Conservation (phyloP, 2,797 vertebrate genomes). For the Alauda arvensis region DNA sequence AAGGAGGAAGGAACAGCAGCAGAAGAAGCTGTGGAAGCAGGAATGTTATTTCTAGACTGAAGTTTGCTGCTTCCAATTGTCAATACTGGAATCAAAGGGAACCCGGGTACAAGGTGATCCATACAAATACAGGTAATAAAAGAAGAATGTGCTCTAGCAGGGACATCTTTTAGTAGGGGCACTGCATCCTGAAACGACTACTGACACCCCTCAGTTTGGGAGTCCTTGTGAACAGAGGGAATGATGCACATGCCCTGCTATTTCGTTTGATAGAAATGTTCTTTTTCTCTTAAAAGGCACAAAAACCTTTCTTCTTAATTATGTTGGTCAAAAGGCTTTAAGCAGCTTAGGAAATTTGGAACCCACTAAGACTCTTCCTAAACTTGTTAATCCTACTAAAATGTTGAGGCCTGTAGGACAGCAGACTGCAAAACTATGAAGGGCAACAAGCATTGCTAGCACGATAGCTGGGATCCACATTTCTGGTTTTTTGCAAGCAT, state of each 20-base stretch:
- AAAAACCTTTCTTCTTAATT: background rate
- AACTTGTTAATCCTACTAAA: background rate
- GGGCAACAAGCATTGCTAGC: background rate
- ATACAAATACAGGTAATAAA: background rate
- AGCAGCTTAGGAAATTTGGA: background rate
- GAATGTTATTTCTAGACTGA: background rate
- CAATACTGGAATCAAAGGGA: background rate
- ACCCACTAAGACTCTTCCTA: background rate
- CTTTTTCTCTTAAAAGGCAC: background rate
- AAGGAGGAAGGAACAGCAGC: background rate
- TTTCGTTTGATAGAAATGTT: background rate
- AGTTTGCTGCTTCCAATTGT: background rate
- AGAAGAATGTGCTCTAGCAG: background rate
- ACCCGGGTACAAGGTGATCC: background rate
- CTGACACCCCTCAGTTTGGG: background rate
- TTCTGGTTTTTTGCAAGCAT: background rate
- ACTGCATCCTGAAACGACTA: background rate
- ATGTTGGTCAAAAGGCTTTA: background rate
- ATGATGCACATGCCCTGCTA: background rate
- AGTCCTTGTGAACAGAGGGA: background rate
- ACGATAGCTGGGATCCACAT: background rate
- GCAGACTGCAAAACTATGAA: background rate
- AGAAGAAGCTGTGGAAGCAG: constrained; percentile 10
- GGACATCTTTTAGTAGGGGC: background rate
- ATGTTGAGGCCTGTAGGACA: background rate